Conservation (phyloP, 1,140 invertebrate genomes). For the Sogatella furcifera region DNA sequence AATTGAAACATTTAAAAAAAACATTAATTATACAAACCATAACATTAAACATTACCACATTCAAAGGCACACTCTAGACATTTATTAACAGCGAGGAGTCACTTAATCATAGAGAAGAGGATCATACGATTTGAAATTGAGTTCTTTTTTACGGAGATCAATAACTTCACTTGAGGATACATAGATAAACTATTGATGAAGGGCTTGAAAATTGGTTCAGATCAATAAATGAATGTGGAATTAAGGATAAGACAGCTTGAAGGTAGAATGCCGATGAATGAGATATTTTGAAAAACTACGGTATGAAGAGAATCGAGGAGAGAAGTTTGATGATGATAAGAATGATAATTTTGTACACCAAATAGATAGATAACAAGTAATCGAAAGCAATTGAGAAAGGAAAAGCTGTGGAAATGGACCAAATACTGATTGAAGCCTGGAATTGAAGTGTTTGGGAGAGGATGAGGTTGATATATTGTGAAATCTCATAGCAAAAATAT, state of each 20-base stretch:
- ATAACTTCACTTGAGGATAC: no score
- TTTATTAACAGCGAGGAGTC: no score
- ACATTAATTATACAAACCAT: no score
- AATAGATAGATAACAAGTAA: background rate
- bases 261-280: constrained; percentile 5
- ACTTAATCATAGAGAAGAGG: no score
- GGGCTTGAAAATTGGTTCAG: no score
- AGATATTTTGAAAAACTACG: constrained; percentile 8
- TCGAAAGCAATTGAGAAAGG: constrained; percentile 8
- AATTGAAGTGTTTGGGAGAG: constrained; percentile 8
- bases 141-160: no score
- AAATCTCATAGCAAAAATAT: background rate
- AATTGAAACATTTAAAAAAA: constrained; percentile 19
- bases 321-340: background rate
- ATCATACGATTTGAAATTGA: no score
- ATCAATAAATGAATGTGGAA: no score
- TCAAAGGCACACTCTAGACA: no score
- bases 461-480: constrained; percentile 7
- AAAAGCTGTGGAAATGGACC: constrained; percentile 5
- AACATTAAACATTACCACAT: no score
- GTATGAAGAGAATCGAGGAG: constrained; percentile 5
- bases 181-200: no score
- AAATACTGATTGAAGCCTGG: constrained; percentile 12
- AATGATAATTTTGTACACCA: background rate
- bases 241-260: constrained; percentile 1